A percentile compares a stretch with the other conserved stretches of the same genome.
These are phyloP conservation scores for Entomobrya proxima DNA, from an alignment of 2,888 invertebrate species.

Conservation along the genomic window DNA sequence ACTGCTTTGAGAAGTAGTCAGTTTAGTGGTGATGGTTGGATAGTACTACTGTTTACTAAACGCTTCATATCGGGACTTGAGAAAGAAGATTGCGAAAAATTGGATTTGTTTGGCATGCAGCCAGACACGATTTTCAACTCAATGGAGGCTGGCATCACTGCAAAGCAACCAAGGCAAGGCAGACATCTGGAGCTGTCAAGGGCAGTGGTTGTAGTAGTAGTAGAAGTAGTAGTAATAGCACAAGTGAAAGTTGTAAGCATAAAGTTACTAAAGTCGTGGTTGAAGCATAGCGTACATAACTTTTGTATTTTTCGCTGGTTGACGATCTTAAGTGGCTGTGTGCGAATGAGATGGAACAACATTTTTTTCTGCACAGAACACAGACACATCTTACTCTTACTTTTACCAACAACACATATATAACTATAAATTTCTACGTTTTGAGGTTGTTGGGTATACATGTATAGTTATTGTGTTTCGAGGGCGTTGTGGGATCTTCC, in stretches of 20 bases:
- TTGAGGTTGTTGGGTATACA: slow-evolving; percentile 6
- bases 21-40: slow-evolving; percentile 14
- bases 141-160: slow-evolving; percentile 58
- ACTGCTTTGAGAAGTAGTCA: background rate
- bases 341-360: slow-evolving; percentile 25
- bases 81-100: slow-evolving; percentile 66
- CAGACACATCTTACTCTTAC: background rate
- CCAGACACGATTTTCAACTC: slow-evolving; percentile 67
- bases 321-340: slow-evolving; percentile 20
- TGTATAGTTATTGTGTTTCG: slow-evolving; percentile 4
- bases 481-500: slow-evolving; percentile 7
- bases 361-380: background rate
- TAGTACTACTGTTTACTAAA: slow-evolving; percentile 30
- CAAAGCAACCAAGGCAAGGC: slow-evolving; percentile 57
- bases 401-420: background rate
- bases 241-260: slow-evolving; percentile 45
- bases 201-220: slow-evolving; percentile 47
- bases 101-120: slow-evolving; percentile 67
- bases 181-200: slow-evolving; percentile 69
- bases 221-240: slow-evolving; percentile 44
- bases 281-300: slow-evolving; percentile 39
- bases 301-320: slow-evolving; percentile 14
- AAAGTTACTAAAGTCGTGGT: slow-evolving; percentile 40
- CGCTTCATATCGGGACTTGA: slow-evolving; percentile 22
- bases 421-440: background rate